Percentiles rank a stretch among this genome's conserved stretches.
Conservation (phyloP, 2,888 invertebrate species). For the Thecophora atra region DNA sequence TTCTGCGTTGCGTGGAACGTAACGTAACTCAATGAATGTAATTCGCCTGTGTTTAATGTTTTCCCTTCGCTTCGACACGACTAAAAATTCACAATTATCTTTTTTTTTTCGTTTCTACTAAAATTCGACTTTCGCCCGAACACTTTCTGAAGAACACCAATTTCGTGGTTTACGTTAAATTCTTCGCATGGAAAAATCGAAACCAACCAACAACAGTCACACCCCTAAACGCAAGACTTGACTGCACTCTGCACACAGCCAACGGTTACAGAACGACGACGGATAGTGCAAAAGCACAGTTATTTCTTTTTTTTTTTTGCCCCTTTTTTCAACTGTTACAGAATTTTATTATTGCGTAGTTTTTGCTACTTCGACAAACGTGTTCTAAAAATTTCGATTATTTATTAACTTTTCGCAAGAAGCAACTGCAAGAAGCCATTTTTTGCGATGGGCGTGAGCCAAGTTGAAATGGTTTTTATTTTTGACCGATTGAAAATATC, state of each 20-base stretch:
- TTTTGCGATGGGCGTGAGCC: not conserved
- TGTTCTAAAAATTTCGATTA: not conserved
- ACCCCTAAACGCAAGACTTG: slow-evolving; percentile 38
- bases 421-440: slow-evolving; percentile 2
- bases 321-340: slow-evolving; percentile 7
- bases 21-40: slow-evolving; percentile 22
- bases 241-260: slow-evolving; percentile 23
- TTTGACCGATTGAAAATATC: slow-evolving; percentile 14
- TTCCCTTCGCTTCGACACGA: not conserved
- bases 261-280: slow-evolving; percentile 3
- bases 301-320: no score
- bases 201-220: slow-evolving; percentile 38
- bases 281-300: slow-evolving; percentile 18
- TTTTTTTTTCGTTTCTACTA: not conserved
- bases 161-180: not conserved
- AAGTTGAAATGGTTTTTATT: slow-evolving; percentile 5
- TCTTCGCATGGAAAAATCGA: slow-evolving; percentile 29
- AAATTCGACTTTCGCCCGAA: not conserved
- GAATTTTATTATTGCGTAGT: not conserved
- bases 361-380: slow-evolving; percentile 16
- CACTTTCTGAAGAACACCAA: not conserved
- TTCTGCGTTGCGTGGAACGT: not conserved
- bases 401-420: not conserved
- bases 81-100: slow-evolving; percentile 17
- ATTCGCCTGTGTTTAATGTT: slow-evolving; percentile 6